phyloP scores from a whole-genome alignment of 2,797 vertebrate genomes.

The Delichon dasypus region DNA sequence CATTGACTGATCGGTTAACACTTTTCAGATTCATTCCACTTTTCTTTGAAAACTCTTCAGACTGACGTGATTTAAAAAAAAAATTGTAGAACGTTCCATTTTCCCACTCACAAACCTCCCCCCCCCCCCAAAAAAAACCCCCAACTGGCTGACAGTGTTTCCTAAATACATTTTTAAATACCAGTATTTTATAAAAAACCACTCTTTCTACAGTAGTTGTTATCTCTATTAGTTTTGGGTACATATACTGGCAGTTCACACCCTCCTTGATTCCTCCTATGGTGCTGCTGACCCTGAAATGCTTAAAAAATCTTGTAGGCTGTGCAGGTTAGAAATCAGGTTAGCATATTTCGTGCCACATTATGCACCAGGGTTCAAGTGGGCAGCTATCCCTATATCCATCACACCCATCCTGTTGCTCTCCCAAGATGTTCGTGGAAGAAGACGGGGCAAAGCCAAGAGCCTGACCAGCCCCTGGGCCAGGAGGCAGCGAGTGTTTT shows the following conservation, averaged over 20 bases:
- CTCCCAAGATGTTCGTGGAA: rapidly evolving
- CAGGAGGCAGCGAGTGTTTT: background rate
- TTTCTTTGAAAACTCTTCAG: background rate
- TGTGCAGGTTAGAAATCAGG: background rate
- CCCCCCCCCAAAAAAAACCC: no score
- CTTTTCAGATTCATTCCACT: background rate
- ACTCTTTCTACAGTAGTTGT: background rate
- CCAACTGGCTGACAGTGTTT: background rate
- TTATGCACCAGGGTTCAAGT: background rate
- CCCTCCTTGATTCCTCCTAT: background rate
- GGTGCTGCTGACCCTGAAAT: background rate
- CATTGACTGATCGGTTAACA: constrained; percentile 16
- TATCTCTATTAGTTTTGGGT: background rate
- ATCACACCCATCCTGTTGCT: background rate
- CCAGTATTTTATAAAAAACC: background rate
- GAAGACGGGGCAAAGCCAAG: background rate
- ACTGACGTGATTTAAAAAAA: background rate
- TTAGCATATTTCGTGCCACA: background rate
- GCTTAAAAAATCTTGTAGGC: background rate
- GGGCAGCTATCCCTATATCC: background rate
- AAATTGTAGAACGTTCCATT: background rate
- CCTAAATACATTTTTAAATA: background rate
- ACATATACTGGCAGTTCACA: background rate
- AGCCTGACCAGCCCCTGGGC: background rate
- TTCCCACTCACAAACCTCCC: background rate